Evolutionary conservation across 2,113 vertebrate species (phyloP), one percentile per base, ranked within the genome.

Genomic region (Tricholaema leucomelas): DNA sequence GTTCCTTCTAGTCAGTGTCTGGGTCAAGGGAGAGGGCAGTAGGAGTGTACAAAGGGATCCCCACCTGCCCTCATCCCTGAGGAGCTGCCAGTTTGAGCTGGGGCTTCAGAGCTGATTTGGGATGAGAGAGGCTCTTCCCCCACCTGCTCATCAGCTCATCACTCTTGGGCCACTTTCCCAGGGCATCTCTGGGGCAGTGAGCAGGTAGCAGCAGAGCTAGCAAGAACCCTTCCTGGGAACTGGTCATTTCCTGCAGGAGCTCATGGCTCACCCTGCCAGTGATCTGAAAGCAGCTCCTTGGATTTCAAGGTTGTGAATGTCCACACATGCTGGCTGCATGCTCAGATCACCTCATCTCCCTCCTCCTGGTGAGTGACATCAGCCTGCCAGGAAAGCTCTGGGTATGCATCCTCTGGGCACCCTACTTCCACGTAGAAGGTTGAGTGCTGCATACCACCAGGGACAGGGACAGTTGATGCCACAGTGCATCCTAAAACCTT

Each of bases 111-210:
- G 35, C 44, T 33, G 46, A 40, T 72, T 40, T 11, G 46, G 35
- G 46, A n/a, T 72, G 69, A 56, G 35, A 40, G n/a, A 12, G 15
- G 11, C n/a, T 50, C 8, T 66, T n/a, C 12, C 63, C 21, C 3
- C 21, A 15, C 5, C n/a, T 27, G 8, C 67, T 65, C 2, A 2
- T 31, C 1, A 2, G 8, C 69, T 65, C 2, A 1, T 24, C 1
- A 2, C 33, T 33, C 0, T 0, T 3, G 9, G 20, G 33, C 21
- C 1, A 2, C 72, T 90, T 5, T 2, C 25, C 30, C 0, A 0
- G 55, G 30, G 10, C 72, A 69, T 83, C 6, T 11, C 21, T n/a
- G 15, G 35, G 50, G 30, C 50, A 69, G 67, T 0, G 3, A 63
- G 55, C 48, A 64, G 85, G 35, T 17, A 19, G 60, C 1, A 2